Evolutionary conservation across 2,888 invertebrate genomes (phyloP).

Genomic region (Acanthosepion pharaonis): DNA sequence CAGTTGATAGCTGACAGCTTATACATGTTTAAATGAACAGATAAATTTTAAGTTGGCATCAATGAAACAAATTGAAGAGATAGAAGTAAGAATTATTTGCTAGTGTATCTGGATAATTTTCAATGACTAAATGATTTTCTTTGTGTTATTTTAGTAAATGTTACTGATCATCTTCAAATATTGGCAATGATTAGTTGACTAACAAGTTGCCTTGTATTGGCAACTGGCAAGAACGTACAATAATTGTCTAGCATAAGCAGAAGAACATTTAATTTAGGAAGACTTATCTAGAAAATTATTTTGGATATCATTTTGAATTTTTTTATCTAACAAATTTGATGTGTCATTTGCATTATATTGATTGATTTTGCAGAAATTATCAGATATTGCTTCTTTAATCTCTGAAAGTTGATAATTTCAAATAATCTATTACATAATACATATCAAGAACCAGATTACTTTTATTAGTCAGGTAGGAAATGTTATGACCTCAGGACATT

Average conservation of each 20-base stretch:
- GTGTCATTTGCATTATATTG: neutral
- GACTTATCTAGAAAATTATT: neutral
- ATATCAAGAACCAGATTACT: too few species aligned
- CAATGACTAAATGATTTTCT: neutral
- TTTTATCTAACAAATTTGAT: neutral
- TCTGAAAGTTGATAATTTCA: too few species aligned
- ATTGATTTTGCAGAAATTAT: too few species aligned
- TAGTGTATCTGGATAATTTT: neutral
- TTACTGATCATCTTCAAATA: neutral
- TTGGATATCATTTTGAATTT: neutral
- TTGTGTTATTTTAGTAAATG: neutral
- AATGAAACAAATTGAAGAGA: neutral
- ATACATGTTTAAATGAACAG: too few species aligned
- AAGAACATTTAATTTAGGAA: neutral
- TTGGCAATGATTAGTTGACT: conserved; percentile 11
- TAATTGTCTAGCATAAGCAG: neutral
- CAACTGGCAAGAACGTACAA: neutral
- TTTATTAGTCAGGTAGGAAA: too few species aligned
- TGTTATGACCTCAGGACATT: too few species aligned
- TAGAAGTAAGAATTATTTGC: neutral
- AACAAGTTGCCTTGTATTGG: neutral
- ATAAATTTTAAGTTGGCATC: neutral
- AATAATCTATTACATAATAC: too few species aligned
- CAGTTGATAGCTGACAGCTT: too few species aligned
- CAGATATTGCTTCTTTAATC: too few species aligned